These are phyloP conservation scores for Pteropus rufus DNA, from an alignment of 2,797 vertebrate species.

Conservation along the genomic window DNA sequence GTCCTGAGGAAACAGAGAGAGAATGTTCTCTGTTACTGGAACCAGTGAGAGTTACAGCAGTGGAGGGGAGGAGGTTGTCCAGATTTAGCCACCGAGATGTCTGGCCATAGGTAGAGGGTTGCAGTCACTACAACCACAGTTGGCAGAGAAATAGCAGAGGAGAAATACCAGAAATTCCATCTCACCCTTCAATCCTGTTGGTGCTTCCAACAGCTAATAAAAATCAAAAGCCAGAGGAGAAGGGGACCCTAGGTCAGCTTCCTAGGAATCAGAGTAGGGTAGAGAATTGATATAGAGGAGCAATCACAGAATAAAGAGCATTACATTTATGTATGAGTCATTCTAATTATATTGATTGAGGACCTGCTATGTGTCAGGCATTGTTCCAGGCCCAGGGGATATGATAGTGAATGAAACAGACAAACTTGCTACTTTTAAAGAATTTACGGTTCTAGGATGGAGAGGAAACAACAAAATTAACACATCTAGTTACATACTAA, in stretches of 20 bases:
- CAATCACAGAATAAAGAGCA: neutral
- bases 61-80: neutral
- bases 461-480: neutral
- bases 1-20: neutral
- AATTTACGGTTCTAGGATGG: neutral
- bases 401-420: neutral
- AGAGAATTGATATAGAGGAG: neutral
- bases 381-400: neutral
- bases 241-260: neutral
- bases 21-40: neutral
- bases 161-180: neutral
- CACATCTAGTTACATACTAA: neutral
- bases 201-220: neutral
- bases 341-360: neutral
- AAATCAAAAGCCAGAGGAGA: neutral
- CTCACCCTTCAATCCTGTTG: neutral
- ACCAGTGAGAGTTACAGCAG: neutral
- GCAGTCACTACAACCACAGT: neutral
- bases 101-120: neutral
- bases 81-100: neutral
- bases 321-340: neutral
- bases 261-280: neutral
- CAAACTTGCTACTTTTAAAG: neutral
- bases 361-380: neutral
- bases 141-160: neutral